Base-by-base conservation (phyloP, 2,113 vertebrate genomes). In the Rhinichthys klamathensis region DNA sequence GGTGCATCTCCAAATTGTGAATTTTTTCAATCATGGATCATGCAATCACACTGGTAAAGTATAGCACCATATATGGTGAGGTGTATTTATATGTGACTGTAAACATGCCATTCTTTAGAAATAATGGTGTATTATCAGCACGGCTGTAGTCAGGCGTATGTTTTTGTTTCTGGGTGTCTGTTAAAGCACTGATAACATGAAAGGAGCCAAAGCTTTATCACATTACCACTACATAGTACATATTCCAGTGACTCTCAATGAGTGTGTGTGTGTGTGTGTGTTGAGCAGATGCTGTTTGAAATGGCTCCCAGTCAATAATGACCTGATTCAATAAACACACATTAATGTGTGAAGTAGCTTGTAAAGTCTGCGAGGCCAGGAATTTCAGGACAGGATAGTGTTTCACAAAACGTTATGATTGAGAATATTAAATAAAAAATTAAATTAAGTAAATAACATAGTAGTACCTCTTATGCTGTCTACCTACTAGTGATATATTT, bases 31-130 rank as follows among this genome's bases (percentile, higher is more conserved):
- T 30, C 30, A 30, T n/a, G n/a, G n/a, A 76, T 16, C 49, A 38
- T 6, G 10, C 18, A 78, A 35, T 60, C 27, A 12, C 10, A 12
- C 10, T 23, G 15, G 16, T 56, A 38, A 58, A 77, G 38, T 16
- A 41, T 60, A 61, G 2, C 32, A 12, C 63, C 80, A 51, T n/a
- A 69, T 54, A 67, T 23, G 63, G 63, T 51, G 1, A 54, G 15
- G 81, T 84, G 84, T 90, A 88, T 87, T 89, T 89, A 88, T 88
- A 90, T 81, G 82, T 90, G 90, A 87, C 12, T 81, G 27, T 81
- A 69, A 81, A 69, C 60, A 81, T 46, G 35, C 38, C 30, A 23
- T 72, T 61, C 56, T 85, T 60, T 61, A 21, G 6, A 80, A 80
- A 72, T 72, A 63, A 25, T 63, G 58, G 13, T 38, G n/a, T 54